These are phyloP conservation scores for Caenorhabditis panamensis DNA, from an alignment of 2,888 invertebrate genomes.

Conservation along the genomic window DNA sequence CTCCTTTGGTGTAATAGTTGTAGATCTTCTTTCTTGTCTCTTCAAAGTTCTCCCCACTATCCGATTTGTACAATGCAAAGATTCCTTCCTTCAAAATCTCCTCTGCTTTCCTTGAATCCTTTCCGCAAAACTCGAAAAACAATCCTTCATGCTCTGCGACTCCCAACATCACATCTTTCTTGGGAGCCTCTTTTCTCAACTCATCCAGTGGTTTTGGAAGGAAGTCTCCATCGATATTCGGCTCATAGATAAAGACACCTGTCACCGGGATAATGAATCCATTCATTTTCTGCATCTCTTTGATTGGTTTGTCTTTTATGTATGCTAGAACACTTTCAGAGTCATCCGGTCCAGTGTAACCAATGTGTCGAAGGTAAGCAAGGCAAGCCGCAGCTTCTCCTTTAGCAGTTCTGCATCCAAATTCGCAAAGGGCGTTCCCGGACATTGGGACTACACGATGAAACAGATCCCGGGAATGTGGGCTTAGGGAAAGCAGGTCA, in stretches of 20 bases:
- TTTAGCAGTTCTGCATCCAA: slow-evolving; percentile 46
- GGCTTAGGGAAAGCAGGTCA: slow-evolving; percentile 69
- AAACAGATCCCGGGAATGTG: slow-evolving; percentile 61
- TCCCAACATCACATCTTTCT: slow-evolving; percentile 38
- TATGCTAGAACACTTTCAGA: slow-evolving; percentile 44
- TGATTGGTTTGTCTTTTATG: slow-evolving; percentile 47
- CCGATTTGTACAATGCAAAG: slow-evolving; percentile 15
- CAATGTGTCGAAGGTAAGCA: slow-evolving; percentile 61
- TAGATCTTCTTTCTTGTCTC: slow-evolving; percentile 42
- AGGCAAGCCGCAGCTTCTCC: slow-evolving; percentile 39
- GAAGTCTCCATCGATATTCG: slow-evolving; percentile 65
- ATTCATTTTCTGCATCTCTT: slow-evolving; percentile 26
- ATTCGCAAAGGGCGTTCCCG: slow-evolving; percentile 64
- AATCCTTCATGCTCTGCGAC: slow-evolving; percentile 48
- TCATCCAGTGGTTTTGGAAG: slow-evolving; percentile 48
- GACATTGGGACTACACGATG: slow-evolving; percentile 51
- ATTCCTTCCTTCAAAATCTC: slow-evolving; percentile 16
- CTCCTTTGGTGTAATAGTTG: slow-evolving; percentile 51
- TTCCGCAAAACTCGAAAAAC: slow-evolving; percentile 16
- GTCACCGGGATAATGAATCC: slow-evolving; percentile 32
- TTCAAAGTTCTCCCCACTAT: slow-evolving; percentile 25
- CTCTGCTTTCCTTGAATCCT: slow-evolving; percentile 10
- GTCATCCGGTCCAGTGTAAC: slow-evolving; percentile 45
- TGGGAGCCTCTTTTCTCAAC: slow-evolving; percentile 47
- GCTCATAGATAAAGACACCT: slow-evolving; percentile 63